Conservation (phyloP, 1,140 invertebrate genomes). For the Calephelis virginiensis region DNA sequence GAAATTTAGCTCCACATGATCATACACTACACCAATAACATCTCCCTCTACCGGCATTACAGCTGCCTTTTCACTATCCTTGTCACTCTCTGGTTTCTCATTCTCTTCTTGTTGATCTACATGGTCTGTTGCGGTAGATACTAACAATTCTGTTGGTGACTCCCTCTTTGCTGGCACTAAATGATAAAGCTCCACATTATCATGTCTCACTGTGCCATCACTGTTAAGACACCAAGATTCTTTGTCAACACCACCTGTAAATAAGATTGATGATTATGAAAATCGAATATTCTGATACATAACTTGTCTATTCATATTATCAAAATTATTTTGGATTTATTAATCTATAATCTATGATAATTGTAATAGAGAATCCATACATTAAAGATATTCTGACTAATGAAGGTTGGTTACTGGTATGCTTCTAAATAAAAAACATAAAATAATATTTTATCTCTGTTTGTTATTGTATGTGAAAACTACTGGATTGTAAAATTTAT, state of each 20-base stretch:
- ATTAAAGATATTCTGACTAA: too few relatives aligned
- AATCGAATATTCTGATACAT: neutral
- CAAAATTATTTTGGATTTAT: too few relatives aligned
- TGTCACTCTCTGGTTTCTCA: slow-evolving; percentile 50
- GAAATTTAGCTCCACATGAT: slow-evolving; percentile 98
- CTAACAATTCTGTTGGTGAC: slow-evolving; percentile 74
- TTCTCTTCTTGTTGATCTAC: slow-evolving; percentile 44
- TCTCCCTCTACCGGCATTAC: slow-evolving; percentile 92
- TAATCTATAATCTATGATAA: too few relatives aligned
- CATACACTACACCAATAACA: slow-evolving; percentile 95
- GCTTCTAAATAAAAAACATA: too few relatives aligned
- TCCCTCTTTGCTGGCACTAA: slow-evolving; percentile 77
- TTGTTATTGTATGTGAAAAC: too few relatives aligned
- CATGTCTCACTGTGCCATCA: slow-evolving; percentile 92
- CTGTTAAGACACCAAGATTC: slow-evolving; percentile 96
- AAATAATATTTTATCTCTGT: too few relatives aligned
- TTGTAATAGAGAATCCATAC: too few relatives aligned
- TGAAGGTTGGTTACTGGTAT: too few relatives aligned
- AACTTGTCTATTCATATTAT: too few relatives aligned
- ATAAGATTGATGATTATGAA: slow-evolving; percentile 11
- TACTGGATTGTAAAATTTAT: too few relatives aligned
- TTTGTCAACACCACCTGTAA: slow-evolving; percentile 88
- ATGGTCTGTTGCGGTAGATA: slow-evolving; percentile 50
- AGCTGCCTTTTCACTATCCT: slow-evolving; percentile 35
- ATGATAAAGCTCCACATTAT: slow-evolving; percentile 88